These are phyloP conservation scores for Hypselothyrea guttata DNA, from an alignment of 2,888 invertebrate genomes.

Conservation along the genomic window DNA sequence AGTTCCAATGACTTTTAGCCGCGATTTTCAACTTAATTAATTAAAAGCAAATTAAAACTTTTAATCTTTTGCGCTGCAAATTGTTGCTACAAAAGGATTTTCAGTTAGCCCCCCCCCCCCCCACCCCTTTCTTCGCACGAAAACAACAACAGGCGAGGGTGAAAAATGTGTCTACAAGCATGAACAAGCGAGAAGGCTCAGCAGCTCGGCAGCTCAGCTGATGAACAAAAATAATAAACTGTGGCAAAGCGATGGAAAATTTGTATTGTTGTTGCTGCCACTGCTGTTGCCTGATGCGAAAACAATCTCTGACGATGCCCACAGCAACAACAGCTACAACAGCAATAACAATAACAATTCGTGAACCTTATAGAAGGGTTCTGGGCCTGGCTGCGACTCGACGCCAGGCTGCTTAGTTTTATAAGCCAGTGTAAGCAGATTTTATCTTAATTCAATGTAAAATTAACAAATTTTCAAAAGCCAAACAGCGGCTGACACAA, in stretches of 20 bases:
- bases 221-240: conserved; percentile 78
- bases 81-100: conserved; percentile 68
- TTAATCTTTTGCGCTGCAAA: conserved; percentile 73
- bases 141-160: conserved; percentile 15
- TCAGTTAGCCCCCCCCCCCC: conserved; percentile 16
- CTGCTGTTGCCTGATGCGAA: conserved; percentile 45
- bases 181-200: conserved; percentile 22
- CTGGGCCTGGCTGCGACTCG: too few relatives aligned
- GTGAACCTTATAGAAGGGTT: conserved; percentile 47
- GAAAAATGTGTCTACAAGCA: conserved; percentile 39
- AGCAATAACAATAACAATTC: conserved; percentile 35
- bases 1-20: conserved; percentile 70
- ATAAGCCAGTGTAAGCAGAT: conserved; percentile 78
- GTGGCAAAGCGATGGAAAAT: conserved; percentile 45
- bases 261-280: conserved; percentile 24
- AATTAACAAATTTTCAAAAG: conserved; percentile 76
- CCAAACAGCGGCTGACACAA: conserved; percentile 67
- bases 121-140: too few relatives aligned
- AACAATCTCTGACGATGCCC: conserved; percentile 56
- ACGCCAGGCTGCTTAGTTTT: conserved; percentile 47
- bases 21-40: conserved; percentile 79
- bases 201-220: conserved; percentile 31
- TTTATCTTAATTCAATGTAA: conserved; percentile 76
- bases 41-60: conserved; percentile 80
- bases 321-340: conserved; percentile 27